Evolutionary conservation across 2,113 vertebrate genomes (phyloP).

Genomic region (Heterotis niloticus): DNA sequence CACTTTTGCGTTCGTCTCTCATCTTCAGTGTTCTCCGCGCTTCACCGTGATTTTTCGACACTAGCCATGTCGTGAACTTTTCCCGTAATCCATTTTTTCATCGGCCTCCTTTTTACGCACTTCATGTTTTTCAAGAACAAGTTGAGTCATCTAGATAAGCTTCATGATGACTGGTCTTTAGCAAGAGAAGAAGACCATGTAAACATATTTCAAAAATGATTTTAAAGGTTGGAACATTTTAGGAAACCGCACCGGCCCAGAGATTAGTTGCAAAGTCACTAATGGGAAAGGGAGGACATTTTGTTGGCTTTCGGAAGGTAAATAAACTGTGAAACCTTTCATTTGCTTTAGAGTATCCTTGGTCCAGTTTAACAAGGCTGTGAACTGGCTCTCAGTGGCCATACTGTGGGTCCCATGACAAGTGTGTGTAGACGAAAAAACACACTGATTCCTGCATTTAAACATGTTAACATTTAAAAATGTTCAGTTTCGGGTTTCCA

Average conservation of each 20-base stretch:
- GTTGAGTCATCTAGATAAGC: neutral
- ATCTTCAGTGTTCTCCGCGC: neutral
- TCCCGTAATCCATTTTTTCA: neutral
- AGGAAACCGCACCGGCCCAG: neutral
- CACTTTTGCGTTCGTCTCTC: neutral
- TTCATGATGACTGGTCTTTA: neutral
- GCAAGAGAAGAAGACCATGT: neutral
- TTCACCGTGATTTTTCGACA: neutral
- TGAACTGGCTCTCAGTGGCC: constrained; percentile 45
- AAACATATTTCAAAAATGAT: neutral
- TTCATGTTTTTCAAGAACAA: neutral
- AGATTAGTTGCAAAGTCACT: constrained; percentile 21
- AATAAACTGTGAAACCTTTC: constrained; percentile 47
- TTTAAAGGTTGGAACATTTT: neutral
- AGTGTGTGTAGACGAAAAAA: neutral
- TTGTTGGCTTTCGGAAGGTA: constrained; percentile 38
- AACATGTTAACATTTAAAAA: neutral
- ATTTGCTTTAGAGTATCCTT: constrained; percentile 45
- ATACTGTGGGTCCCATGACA: constrained; percentile 40
- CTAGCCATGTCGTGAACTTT: neutral
- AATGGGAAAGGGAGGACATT: constrained; percentile 9
- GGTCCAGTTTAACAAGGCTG: constrained; percentile 51
- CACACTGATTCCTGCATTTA: neutral
- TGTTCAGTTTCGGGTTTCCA: neutral
- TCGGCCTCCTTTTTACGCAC: neutral